Base-by-base conservation (phyloP, 1,140 invertebrate genomes). In the Eumeta japonica region DNA sequence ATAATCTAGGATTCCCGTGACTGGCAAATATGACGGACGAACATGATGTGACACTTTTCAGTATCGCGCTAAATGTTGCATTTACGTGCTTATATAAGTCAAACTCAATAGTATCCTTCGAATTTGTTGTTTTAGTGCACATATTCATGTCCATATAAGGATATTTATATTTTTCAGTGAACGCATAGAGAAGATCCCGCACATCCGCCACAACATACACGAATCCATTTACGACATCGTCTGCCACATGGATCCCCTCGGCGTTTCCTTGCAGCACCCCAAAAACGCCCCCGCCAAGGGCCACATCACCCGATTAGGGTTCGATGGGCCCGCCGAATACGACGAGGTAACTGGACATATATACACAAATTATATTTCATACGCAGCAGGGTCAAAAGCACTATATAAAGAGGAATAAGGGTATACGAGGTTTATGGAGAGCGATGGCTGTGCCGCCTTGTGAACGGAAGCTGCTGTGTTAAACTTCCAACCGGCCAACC, bases 211-310 rank as follows among this genome's bases (percentile, higher is more conserved):
- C 45, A 88, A 88, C 45, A 75, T 86, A 13, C 80, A 85, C 41
- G 84, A 87, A 47, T 80, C 82, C 0, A 86, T 87, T 13, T 80
- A 79, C 41, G 81, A 81, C 37, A 66, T 87, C 27, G 75, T 81
- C 2, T 54, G 58, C 29, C 77, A 83, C 30, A 82, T 86, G 82
- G 43, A 49, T 0, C 46, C 55, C 2, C 52, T 85, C 13, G 63
- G 71, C 12, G 72, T 85, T 9, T 37, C 55, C 1, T 57, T 83
- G n/a, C 62, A 67, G 13, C 66, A 74, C 30, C 54, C 62, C 9
- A 63, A 66, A 18, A 79, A 79, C 39, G 45, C 71, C 13, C 45
- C 51, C 2, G 79, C 81, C 19, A 75, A 77, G 10, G 58, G 81
- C 7, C 85, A 73, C 48, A 78, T 87, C 30, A 48, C 81, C 15